Conservation (phyloP, 1,140 invertebrate genomes). For the Apis dorsata region DNA sequence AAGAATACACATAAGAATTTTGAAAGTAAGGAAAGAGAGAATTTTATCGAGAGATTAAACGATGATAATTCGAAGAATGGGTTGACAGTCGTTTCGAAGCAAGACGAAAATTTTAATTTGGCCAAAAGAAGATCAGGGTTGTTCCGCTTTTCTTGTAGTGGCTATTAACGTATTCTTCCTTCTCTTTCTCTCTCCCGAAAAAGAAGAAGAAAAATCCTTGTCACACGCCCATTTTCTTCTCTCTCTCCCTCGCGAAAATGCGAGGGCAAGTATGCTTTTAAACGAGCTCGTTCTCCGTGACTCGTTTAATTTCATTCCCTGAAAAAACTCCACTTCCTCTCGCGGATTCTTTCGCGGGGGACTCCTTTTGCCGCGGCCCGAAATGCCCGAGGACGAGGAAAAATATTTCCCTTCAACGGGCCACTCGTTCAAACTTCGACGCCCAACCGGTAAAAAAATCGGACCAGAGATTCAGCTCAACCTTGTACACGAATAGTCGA, state of each 20-base stretch:
- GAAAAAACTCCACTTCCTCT: conserved; percentile 5
- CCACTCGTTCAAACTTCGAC: conserved; percentile 20
- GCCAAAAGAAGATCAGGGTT: not conserved
- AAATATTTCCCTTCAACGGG: conserved; percentile 31
- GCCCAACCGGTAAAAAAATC: conserved; percentile 1
- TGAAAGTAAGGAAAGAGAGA: no score
- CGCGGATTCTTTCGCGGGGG: not conserved
- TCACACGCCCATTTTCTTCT: not conserved
- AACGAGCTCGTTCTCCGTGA: conserved; percentile 6
- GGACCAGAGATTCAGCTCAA: not conserved
- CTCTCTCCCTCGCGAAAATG: not conserved
- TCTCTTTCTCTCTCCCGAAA: no score
- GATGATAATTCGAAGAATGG: conserved; percentile 4
- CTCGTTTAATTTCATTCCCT: conserved; percentile 36
- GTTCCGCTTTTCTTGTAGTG: not conserved
- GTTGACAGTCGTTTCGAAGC: not conserved
- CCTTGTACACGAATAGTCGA: not conserved
- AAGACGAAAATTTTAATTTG: not conserved
- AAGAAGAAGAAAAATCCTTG: not conserved
- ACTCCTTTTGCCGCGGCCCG: conserved; percentile 6
- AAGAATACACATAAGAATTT: not conserved
- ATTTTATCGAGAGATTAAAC: not conserved
- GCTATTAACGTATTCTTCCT: not conserved
- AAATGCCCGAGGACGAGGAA: not conserved
- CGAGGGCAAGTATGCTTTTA: conserved; percentile 3